A percentile compares a stretch with the other conserved stretches of the same genome.
Evolutionary conservation across 2,113 vertebrate species (phyloP).

Genomic region (Neotoma lepida): DNA sequence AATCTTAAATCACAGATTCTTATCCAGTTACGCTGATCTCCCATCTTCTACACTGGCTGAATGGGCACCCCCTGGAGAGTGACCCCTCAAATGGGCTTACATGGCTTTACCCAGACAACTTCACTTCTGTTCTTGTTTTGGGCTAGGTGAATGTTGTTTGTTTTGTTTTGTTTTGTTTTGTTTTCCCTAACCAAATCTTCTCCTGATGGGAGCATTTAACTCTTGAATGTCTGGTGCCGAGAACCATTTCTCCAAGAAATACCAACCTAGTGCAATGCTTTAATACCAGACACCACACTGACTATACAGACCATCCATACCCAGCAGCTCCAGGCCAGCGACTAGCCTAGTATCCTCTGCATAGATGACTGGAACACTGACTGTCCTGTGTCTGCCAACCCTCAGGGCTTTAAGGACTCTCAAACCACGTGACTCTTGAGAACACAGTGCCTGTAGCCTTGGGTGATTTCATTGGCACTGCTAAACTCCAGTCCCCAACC

Average conservation of each 20-base stretch:
- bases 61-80: not conserved
- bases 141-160: not conserved
- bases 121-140: not conserved
- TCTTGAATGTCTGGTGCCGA: not conserved
- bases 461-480: not conserved
- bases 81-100: not conserved
- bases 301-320: not conserved
- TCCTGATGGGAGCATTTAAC: not conserved
- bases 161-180: not conserved
- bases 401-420: not conserved
- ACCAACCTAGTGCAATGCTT: not conserved
- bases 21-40: not conserved
- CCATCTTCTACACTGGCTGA: not conserved
- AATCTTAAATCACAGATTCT: not conserved
- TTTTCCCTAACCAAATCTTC: not conserved
- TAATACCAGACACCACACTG: not conserved
- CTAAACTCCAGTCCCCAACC: conserved; percentile 10
- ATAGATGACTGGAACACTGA: not conserved
- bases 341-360: not conserved
- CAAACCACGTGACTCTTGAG: not conserved
- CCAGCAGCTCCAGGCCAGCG: not conserved
- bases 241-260: not conserved
- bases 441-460: not conserved
- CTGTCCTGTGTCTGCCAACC: not conserved
- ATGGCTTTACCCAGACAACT: not conserved